Conservation (phyloP, 1,140 invertebrate species). For the Drosophila lacertosa region DNA sequence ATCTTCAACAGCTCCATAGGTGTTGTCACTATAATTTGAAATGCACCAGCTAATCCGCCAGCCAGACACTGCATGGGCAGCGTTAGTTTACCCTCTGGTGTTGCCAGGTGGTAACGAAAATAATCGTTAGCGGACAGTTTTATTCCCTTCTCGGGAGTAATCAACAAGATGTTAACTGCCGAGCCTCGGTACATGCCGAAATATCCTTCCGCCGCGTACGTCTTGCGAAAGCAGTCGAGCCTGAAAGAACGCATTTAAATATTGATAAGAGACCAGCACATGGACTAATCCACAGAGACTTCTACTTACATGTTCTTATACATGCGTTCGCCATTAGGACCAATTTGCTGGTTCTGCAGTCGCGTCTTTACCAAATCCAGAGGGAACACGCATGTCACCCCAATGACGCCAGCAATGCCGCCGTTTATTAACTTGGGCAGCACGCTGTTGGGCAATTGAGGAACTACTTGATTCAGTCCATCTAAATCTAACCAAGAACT, state of each 20-base stretch:
- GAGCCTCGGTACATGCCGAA: slow-evolving; percentile 99
- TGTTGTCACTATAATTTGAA: slow-evolving; percentile 99
- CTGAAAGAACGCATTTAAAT: slow-evolving; percentile 84
- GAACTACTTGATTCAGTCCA: slow-evolving; percentile 95
- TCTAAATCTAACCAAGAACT: slow-evolving; percentile 87
- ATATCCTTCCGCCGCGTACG: slow-evolving; percentile 95
- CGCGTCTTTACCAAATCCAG: slow-evolving; percentile 98
- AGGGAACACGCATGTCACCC: slow-evolving; percentile 99
- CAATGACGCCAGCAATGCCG: slow-evolving; percentile 99
- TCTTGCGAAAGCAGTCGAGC: slow-evolving; percentile 97
- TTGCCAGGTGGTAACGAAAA: slow-evolving; percentile 92
- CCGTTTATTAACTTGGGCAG: slow-evolving; percentile 99
- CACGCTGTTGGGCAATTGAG: slow-evolving; percentile 86
- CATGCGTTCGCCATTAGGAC: slow-evolving; percentile 95
- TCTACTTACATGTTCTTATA: slow-evolving; percentile 96
- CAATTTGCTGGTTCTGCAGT: slow-evolving; percentile 96
- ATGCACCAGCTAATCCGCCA: slow-evolving; percentile 88
- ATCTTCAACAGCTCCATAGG: slow-evolving; percentile 99
- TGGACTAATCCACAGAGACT: background rate
- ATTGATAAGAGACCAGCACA: slow-evolving; percentile 10
- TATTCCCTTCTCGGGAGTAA: slow-evolving; percentile 99
- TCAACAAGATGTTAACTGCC: slow-evolving; percentile 98
- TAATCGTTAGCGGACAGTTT: slow-evolving; percentile 99
- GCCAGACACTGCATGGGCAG: slow-evolving; percentile 93
- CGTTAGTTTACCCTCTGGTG: slow-evolving; percentile 84